Conservation (phyloP, 2,113 vertebrate species). For the Chascanopsetta lugubris region DNA sequence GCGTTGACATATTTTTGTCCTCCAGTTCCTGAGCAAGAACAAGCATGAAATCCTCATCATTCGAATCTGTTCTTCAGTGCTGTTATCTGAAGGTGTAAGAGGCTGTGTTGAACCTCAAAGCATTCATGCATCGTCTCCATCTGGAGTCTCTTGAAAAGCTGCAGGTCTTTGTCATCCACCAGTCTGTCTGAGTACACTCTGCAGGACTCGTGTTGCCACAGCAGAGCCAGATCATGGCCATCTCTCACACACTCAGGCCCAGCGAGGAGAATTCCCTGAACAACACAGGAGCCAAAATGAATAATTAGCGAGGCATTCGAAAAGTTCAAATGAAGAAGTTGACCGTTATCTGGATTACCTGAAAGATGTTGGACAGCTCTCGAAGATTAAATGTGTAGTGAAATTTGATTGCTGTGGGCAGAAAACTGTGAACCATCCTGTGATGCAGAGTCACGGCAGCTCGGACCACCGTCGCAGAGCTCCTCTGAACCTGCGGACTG, state of each 20-base stretch:
- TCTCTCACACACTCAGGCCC: slow-evolving; percentile 77
- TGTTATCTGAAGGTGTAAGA: slow-evolving; percentile 14
- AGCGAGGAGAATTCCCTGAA: slow-evolving; percentile 84
- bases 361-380: slow-evolving; percentile 83
- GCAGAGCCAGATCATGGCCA: slow-evolving; percentile 68
- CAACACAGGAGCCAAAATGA: slow-evolving; percentile 13
- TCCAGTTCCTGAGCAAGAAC: slow-evolving; percentile 76
- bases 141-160: slow-evolving; percentile 82
- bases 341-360: slow-evolving; percentile 67
- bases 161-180: slow-evolving; percentile 75
- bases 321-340: not conserved
- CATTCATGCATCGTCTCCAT: slow-evolving; percentile 76
- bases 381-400: slow-evolving; percentile 83
- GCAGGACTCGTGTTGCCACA: slow-evolving; percentile 84
- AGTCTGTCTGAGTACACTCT: slow-evolving; percentile 85
- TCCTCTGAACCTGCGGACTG: slow-evolving; percentile 65
- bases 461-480: slow-evolving; percentile 67
- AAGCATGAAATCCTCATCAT: slow-evolving; percentile 24
- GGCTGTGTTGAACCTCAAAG: slow-evolving; percentile 78
- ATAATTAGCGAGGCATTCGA: slow-evolving; percentile 17
- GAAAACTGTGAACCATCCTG: slow-evolving; percentile 77
- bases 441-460: slow-evolving; percentile 79
- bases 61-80: not conserved
- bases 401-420: slow-evolving; percentile 84
- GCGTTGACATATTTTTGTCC: slow-evolving; percentile 61